Evolutionary conservation across 2,797 vertebrate species (phyloP), one percentile per base, ranked within the genome.

Genomic region (Choloepus didactylus): DNA sequence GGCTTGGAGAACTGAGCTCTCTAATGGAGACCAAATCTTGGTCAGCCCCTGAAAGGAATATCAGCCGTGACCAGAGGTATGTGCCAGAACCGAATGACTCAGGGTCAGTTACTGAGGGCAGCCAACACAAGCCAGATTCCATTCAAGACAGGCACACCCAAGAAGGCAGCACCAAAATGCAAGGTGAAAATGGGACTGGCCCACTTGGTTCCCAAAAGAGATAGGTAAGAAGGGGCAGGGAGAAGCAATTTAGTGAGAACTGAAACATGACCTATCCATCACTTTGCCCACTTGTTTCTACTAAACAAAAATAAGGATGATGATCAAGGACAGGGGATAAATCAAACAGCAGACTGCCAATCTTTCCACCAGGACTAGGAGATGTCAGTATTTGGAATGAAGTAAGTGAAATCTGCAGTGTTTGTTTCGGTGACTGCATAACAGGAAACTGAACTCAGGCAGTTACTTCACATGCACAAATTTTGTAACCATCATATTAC

Each of bases 301-400:
- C 98, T 99, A 95, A 99, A 99, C 3, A 99, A 99, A 38, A 99
- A 99, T 27, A 99, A 99, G 18, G 99, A 99, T 1, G 98, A 99
- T 0, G 99, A 99, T 86, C 98, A 98, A 96, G 98, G 99, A 2
- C 98, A 99, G 59, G 99, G 99, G 96, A 49, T 98, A 99, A 98
- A 99, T 99, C 98, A 99, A 99, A 99, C 99, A 99, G 98, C 99
- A 99, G 98, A 99, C 99, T 94, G 99, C 99, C 98, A 99, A 98
- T 98, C 98, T 99, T 98, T 98, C 98, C 94, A 99, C 99, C 0
- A 98, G 99, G 99, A 98, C 89, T 99, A 99, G 67, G 99, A 98
- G 98, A 99, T 97, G 98, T 98, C 96, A 98, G 98, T 82, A 95
- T 98, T 85, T 99, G 99, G 97, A 99, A 97, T 1, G 99, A 99